phyloP scores from a whole-genome alignment of 2,113 vertebrate genomes.

The Marcusenius ussheri region DNA sequence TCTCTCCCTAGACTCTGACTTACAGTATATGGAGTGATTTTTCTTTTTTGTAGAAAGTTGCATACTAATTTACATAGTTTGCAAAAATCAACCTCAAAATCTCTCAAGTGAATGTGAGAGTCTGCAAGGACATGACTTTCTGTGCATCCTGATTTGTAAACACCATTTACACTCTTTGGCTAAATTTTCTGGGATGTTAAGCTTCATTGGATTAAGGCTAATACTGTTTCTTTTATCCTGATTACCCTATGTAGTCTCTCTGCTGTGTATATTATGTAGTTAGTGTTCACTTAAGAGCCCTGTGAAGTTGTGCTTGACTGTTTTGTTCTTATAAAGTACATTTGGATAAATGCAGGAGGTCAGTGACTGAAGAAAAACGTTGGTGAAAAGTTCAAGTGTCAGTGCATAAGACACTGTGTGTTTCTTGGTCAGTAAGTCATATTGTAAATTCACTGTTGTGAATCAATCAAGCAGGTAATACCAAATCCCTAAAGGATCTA shows the following conservation, averaged over 20 bases:
- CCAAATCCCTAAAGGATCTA: slow-evolving; percentile 47
- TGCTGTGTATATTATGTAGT: slow-evolving; percentile 67
- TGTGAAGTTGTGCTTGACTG: slow-evolving; percentile 50
- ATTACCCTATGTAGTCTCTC: slow-evolving; percentile 40
- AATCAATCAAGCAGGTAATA: slow-evolving; percentile 53
- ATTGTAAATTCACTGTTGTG: slow-evolving; percentile 58
- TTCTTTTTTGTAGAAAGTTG: slow-evolving; percentile 31
- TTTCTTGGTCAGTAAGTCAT: slow-evolving; percentile 56
- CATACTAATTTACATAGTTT: slow-evolving; percentile 21
- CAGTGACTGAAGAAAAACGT: slow-evolving; percentile 45
- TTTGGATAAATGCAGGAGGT: slow-evolving; percentile 56
- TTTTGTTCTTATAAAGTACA: slow-evolving; percentile 55
- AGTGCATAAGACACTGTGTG: slow-evolving; percentile 58
- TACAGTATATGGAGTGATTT: slow-evolving; percentile 54
- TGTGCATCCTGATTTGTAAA: slow-evolving; percentile 61
- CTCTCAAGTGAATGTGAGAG: slow-evolving; percentile 57
- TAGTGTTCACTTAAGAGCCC: slow-evolving; percentile 64
- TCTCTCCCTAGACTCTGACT: slow-evolving; percentile 44
- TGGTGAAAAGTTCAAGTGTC: slow-evolving; percentile 54
- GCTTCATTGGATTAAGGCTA: slow-evolving; percentile 62
- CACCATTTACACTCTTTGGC: slow-evolving; percentile 64
- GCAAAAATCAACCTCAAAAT: slow-evolving; percentile 38
- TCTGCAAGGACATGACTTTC: slow-evolving; percentile 58
- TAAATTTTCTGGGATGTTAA: slow-evolving; percentile 63
- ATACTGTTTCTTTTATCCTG: slow-evolving; percentile 46